Evolutionary conservation across 2,797 vertebrate genomes (phyloP), one percentile per base, ranked within the genome.

Genomic region (Dipus sagitta): DNA sequence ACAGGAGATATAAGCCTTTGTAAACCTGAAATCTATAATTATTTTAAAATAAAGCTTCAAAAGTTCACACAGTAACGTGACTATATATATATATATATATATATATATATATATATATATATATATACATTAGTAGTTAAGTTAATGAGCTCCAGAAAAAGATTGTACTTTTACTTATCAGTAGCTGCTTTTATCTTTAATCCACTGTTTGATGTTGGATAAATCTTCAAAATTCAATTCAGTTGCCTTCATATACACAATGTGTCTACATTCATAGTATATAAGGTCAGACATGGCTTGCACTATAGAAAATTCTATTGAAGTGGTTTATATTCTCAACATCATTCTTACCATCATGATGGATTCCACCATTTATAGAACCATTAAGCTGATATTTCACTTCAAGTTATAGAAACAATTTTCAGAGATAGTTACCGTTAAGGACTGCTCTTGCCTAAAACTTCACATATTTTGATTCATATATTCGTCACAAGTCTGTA

Each of bases 31-130:
- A 58, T 85, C 70, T 90, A 17, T 24, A 76, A 72, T 76, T 80
- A 77, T 26, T 81, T 91, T n/a, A 74, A 94, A 93, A 83, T 83
- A 62, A 87, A 72, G 1, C 70, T 79, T 90, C 64, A 38, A 77
- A 88, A 65, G 1, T 13, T 2, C 21, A 54, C 52, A 12, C 77
- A 23, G 2, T 72, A 8, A 82, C 2, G 2, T 17, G 38, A 47
- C 70, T 42, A 4, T 38, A 3, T 15, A 32, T n/a, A 24, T 64
- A 26, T 3, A 6, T 3, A 38, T 38, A 38, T 38, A 75, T 54
- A 4, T 32, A 3, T 15, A 32, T n/a, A 24, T 47, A 26, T 3
- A 6, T 38, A 75, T 54, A 4, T 38, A 3, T 15, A 30, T 47
- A 24, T 64, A 21, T 3, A 6, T n/a, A n/a, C n/a, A n/a, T n/a